Evolutionary conservation across 2,888 invertebrate genomes (phyloP).

Genomic region (Spatulosminthurus flaviceps): DNA sequence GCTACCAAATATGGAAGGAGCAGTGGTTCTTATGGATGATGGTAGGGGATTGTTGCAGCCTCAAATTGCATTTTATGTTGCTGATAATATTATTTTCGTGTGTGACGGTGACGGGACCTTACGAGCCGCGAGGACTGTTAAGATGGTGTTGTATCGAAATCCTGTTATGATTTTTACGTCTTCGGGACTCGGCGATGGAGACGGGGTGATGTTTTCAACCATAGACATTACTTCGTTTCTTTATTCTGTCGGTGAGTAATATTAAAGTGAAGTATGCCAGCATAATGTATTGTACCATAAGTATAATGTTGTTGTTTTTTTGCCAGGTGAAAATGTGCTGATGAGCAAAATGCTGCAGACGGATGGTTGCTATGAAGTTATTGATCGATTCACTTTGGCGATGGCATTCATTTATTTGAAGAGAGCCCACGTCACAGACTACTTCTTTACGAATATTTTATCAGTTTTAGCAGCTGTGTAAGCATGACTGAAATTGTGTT

Average conservation of each 20-base stretch:
- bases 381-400: slow-evolving; percentile 43
- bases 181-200: not conserved
- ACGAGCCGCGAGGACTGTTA: slow-evolving; percentile 6
- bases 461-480: slow-evolving; percentile 37
- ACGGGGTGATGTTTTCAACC: slow-evolving; percentile 39
- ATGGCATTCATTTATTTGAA: slow-evolving; percentile 47
- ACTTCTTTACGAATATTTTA: slow-evolving; percentile 25
- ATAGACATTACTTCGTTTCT: slow-evolving; percentile 39
- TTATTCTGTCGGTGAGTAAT: slow-evolving; percentile 36
- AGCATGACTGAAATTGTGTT: not conserved
- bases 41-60: slow-evolving; percentile 36
- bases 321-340: not conserved
- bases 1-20: slow-evolving; percentile 42
- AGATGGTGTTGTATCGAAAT: slow-evolving; percentile 39
- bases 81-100: slow-evolving; percentile 43
- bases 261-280: too few relatives aligned
- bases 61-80: slow-evolving; percentile 35
- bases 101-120: slow-evolving; percentile 41
- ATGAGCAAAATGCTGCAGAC: slow-evolving; percentile 36
- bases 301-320: not conserved
- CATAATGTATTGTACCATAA: too few relatives aligned
- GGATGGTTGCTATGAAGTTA: slow-evolving; percentile 39
- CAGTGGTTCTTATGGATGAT: slow-evolving; percentile 37
- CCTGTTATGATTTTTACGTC: slow-evolving; percentile 40
- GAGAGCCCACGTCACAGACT: slow-evolving; percentile 18